phyloP scores from a whole-genome alignment of 2,113 vertebrate genomes.

The Arothron firmamentum region DNA sequence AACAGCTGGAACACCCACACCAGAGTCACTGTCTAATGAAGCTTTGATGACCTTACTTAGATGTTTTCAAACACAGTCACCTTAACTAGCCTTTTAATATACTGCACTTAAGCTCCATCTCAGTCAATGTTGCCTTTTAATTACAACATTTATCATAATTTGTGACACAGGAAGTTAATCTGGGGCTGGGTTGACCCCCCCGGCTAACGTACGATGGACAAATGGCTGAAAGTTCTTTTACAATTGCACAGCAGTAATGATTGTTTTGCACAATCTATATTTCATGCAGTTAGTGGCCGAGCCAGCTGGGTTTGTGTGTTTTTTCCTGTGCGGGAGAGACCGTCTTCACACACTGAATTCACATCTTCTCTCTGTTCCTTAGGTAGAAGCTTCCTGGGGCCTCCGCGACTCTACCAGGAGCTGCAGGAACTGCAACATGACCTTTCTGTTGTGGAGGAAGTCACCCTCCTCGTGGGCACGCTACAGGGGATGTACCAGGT shows the following conservation, averaged over 20 bases:
- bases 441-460: slow-evolving; percentile 89
- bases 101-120: not conserved
- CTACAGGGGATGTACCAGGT: slow-evolving; percentile 95
- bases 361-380: not conserved
- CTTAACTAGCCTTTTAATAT: slow-evolving; percentile 28
- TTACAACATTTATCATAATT: no score
- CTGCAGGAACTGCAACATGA: slow-evolving; percentile 93
- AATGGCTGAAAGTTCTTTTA: no score
- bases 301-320: not conserved
- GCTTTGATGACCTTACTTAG: no score
- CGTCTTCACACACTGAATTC: not conserved
- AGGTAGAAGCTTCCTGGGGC: slow-evolving; percentile 88
- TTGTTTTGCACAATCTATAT: no score
- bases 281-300: no score
- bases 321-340: not conserved
- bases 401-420: slow-evolving; percentile 91
- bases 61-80: no score
- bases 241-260: no score
- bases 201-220: no score
- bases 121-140: not conserved
- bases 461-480: slow-evolving; percentile 87
- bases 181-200: no score
- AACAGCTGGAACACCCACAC: no score
- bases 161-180: no score
- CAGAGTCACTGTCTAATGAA: no score